Base-by-base conservation (phyloP, 2,888 invertebrate species). In the Lepetodrilus schrolli region DNA sequence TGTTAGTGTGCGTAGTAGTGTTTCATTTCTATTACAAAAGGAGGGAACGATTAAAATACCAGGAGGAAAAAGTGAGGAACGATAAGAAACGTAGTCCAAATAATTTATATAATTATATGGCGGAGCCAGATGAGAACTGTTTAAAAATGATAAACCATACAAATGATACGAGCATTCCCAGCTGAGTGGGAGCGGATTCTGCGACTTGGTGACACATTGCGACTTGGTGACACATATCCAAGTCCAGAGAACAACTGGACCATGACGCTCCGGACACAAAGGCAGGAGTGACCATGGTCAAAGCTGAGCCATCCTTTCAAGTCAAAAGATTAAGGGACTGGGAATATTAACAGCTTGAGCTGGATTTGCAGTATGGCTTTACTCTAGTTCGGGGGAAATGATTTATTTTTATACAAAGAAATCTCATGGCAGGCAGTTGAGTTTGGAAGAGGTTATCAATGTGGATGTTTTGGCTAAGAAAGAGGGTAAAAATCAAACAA, bases 1-100 rank as follows among this genome's bases (percentile, higher is more conserved):
- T 90, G 5, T 73, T 90, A 8, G 78, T 88, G 23, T 88, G 88
- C 79, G 76, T 89, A 20, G 76, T 88, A 48, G 79, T 87, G 26
- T 85, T 87, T 73, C 86, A 88, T 74, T 70, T 87, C 20, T 83
- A 84, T 72, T 81, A 82, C 51, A 71, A 73, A 17, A 70, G 76
- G 21, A 71, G 77, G 13, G 80, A 80, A 66, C 50, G 77, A n/a
- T 66, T 76, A 70, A 49, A 78, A 51, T 72, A 74, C 58, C 43
- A 70, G 20, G 78, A 78, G 4, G 70, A 74, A 13, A 37, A 75
- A 30, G 58, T 47, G 43, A 51, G 58, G 20, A 72, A 58, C 13
- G 73, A 75, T 30, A 75, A 75, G 58, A 72, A 72, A 13, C 71
- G 74, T 48, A 75, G 75, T 13, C 79, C 77, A 5, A 76, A 78